These are phyloP conservation scores for Buceros bicornis DNA, from an alignment of 2,797 vertebrate genomes.

Conservation along the genomic window DNA sequence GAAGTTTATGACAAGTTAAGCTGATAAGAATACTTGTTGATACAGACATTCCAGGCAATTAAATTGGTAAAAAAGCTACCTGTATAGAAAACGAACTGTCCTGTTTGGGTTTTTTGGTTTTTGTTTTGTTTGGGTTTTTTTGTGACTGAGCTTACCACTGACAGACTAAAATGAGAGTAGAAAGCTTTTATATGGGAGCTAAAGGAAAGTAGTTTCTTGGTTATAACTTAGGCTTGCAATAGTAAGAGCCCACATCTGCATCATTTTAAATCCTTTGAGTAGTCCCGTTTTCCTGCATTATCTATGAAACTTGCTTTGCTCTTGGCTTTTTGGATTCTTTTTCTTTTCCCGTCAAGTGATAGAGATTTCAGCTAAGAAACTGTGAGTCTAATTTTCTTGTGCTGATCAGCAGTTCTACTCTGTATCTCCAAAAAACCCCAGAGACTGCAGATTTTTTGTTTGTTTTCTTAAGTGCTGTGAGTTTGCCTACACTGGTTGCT, in stretches of 20 bases:
- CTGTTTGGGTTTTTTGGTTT: neutral
- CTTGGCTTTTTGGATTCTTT: neutral
- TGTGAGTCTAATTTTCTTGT: neutral
- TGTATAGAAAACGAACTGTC: neutral
- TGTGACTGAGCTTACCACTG: neutral
- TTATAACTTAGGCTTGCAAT: neutral
- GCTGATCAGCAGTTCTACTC: neutral
- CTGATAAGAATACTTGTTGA: neutral
- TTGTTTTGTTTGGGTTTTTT: neutral
- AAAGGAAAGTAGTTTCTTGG: neutral
- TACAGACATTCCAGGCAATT: neutral
- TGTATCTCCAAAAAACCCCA: neutral
- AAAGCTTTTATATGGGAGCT: neutral
- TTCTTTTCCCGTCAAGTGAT: neutral
- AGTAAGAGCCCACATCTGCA: neutral
- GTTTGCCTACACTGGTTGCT: neutral
- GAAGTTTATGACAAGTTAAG: neutral
- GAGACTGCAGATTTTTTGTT: neutral
- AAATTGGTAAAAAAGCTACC: neutral
- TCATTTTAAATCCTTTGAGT: neutral
- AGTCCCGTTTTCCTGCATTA: neutral
- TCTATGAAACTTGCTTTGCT: neutral
- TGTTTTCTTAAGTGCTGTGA: fast-evolving
- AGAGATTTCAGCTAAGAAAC: neutral
- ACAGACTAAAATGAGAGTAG: neutral